A percentile compares a stretch with the other conserved stretches of the same genome.
phyloP scores from a whole-genome alignment of 2,888 invertebrate species.

The Hedychridium roseum region DNA sequence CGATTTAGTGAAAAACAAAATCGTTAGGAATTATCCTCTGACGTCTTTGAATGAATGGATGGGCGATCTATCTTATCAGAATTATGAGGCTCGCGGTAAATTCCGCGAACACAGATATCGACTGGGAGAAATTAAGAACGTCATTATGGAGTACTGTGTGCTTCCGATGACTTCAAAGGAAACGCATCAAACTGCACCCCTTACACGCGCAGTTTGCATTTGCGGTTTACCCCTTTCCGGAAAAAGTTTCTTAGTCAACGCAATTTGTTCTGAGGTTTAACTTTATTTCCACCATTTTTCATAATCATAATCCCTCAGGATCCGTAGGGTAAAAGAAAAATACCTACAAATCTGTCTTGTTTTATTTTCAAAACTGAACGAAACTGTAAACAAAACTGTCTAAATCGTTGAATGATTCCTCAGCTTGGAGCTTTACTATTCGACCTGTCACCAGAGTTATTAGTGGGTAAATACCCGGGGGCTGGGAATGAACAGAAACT shows the following conservation, averaged over 20 bases:
- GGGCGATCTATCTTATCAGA: constrained; percentile 75
- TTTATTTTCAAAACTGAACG: neutral
- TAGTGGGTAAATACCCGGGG: constrained; percentile 75
- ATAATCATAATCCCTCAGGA: no score
- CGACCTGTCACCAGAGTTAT: constrained; percentile 76
- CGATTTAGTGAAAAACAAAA: constrained; percentile 74
- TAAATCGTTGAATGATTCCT: neutral
- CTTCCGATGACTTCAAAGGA: constrained; percentile 66
- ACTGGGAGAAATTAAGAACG: constrained; percentile 70
- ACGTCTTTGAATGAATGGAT: constrained; percentile 71
- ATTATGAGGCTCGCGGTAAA: constrained; percentile 65
- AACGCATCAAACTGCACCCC: constrained; percentile 48
- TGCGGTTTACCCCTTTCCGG: constrained; percentile 76
- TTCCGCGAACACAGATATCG: constrained; percentile 66
- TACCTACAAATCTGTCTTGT: neutral
- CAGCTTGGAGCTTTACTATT: constrained; percentile 76
- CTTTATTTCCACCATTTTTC: neutral
- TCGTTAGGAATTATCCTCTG: constrained; percentile 73
- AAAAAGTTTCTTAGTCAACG: constrained; percentile 76
- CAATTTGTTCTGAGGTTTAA: constrained; percentile 73
- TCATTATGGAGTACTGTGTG: constrained; percentile 70
- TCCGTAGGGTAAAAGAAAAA: no score
- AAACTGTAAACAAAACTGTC: neutral
- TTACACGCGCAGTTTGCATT: constrained; percentile 64
- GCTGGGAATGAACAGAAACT: constrained; percentile 74